Evolutionary conservation across 2,888 invertebrate species (phyloP), one percentile per base, ranked within the genome.

Genomic region (Nymphalis polychloros): DNA sequence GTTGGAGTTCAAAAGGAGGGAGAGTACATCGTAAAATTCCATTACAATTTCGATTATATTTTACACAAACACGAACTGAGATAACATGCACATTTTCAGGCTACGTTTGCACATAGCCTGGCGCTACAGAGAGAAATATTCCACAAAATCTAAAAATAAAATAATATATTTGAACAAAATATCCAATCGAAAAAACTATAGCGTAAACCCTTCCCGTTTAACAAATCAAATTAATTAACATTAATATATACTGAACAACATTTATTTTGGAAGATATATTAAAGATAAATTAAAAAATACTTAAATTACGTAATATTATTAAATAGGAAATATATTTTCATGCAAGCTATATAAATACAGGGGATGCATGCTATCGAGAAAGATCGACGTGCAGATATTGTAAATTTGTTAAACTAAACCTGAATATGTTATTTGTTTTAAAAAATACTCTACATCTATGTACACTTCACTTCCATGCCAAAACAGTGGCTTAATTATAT

Each of bases 181-280:
- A 63, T 50, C 55, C 64, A 63, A 64, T 61, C 60, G n/a, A 62
- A 67, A 64, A 47, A 62, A 62, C 59, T 64, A 62, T 57, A 64
- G 59, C 59, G 63, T 52, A 41, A 70, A 63, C 67, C 65, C 63
- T 63, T 70, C 69, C 72, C 72, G 57, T 64, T 70, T 49, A 64
- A 62, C 64, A 64, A 68, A 70, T 68, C 64, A 64, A 63, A 70
- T 68, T 31, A 41, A 41, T 8, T 67, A 23, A 72, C 63, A 69
- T 77, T 72, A 81, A 84, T 80, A 86, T 84, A 86, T 83, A 85
- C 83, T 87, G 84, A 83, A 87, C 78, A 87, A 89, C 92, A 92
- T 92, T 92, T 92, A 92, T 92, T 92, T 92, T 92, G 92, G 92
- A 92, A 92, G 92, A 91, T 87, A 87, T 82, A 81, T 71, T 71